phyloP scores from a whole-genome alignment of 2,888 invertebrate genomes.

The Ectemnius cavifrons region DNA sequence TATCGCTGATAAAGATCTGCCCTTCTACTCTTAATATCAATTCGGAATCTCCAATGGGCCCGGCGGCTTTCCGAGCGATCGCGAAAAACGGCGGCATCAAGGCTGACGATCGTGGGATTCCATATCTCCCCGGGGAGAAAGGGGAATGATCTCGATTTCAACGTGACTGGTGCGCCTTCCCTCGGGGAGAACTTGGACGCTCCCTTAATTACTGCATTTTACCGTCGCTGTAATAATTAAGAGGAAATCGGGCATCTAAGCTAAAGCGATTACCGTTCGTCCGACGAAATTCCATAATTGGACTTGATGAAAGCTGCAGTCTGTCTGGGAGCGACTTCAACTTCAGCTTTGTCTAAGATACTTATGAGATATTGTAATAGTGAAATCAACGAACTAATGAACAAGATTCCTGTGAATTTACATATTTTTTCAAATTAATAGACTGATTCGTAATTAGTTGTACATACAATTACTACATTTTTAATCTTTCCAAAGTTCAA shows the following conservation, averaged over 20 bases:
- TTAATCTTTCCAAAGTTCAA: too few relatives aligned
- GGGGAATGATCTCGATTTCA: constrained; percentile 71
- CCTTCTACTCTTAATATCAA: constrained; percentile 55
- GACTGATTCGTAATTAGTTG: too few relatives aligned
- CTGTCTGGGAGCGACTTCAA: too few relatives aligned
- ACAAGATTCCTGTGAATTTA: too few relatives aligned
- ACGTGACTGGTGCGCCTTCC: constrained; percentile 52
- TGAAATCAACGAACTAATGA: too few relatives aligned
- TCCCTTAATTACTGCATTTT: constrained; percentile 72
- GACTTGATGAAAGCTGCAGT: too few relatives aligned
- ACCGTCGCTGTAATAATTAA: constrained; percentile 59
- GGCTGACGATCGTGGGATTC: constrained; percentile 55
- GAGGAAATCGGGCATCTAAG: constrained; percentile 37
- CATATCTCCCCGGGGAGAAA: constrained; percentile 50
- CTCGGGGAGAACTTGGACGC: constrained; percentile 64
- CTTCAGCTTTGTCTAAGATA: too few relatives aligned
- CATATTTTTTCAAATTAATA: too few relatives aligned
- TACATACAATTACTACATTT: too few relatives aligned
- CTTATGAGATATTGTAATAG: too few relatives aligned
- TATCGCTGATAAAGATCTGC: constrained; percentile 70
- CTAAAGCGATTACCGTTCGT: constrained; percentile 37
- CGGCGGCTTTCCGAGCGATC: constrained; percentile 27
- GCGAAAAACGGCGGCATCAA: constrained; percentile 40
- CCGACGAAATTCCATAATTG: too few relatives aligned
- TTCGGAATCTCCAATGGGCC: constrained; percentile 41